Evolutionary conservation across 2,113 vertebrate genomes (phyloP), one percentile per base, ranked within the genome.

Genomic region (Oryzias curvinotus): DNA sequence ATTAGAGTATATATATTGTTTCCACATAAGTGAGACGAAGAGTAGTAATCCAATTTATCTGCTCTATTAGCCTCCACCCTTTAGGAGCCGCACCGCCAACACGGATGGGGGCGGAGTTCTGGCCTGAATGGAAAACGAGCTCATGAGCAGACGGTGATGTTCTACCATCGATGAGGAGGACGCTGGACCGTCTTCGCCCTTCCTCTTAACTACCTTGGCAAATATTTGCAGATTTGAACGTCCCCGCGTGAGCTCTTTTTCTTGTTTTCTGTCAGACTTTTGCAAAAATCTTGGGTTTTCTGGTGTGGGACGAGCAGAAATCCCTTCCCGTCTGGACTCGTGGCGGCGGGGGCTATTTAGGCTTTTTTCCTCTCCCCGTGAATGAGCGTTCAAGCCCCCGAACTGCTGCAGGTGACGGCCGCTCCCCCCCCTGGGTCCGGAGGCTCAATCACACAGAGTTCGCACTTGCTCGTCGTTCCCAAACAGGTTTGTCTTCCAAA

Each of bases 1-100:
- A 94, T 90, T 91, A 93, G 91, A 94, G 92, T 79, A 69, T 71
- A 74, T 54, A 0, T 10, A 14, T 58, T 65, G 36, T 53, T 16
- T 8, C 61, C 64, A 71, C 52, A 73, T 46, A 77, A 63, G 68
- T 44, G 62, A 45, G 76, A 87, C 50, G 60, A 62, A 72, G 71
- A 45, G 57, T 52, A 63, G 65, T 52, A 72, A 71, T 73, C 67
- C 77, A 66, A 65, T 71, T 76, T 68, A 28, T 67, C 71, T 46
- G 23, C 46, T n/a, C 47, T 71, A 77, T 78, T 71, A 72, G 78
- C 82, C 0, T 66, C 72, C 55, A 76, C 3, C 4, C 15, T 13
- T 8, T 16, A 10, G 1, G 14, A 8, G 25, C 61, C 47, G 49
- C 23, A 50, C 60, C 56, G 44, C 23, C 55, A 52, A 66, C 19